Base-by-base conservation (phyloP, 2,113 vertebrate species). In the Clupea harengus region DNA sequence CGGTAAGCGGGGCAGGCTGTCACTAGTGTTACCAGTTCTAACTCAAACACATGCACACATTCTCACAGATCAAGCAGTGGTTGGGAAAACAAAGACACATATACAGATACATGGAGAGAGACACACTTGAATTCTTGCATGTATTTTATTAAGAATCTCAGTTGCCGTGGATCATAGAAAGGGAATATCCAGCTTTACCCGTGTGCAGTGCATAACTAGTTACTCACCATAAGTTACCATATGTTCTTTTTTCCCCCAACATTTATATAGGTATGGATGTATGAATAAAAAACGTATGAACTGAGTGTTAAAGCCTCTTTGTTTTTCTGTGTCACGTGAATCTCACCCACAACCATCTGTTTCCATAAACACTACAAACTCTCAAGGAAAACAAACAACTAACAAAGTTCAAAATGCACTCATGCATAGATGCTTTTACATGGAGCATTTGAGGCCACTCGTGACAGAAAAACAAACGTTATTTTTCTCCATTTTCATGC, bases 1-100 rank as follows among this genome's bases (percentile, higher is more conserved):
- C 22, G n/a, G 84, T 85, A 28, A 49, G 20, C 72, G 28, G 72
- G 25, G 13, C 72, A 78, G 32, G 72, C 72, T 78, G 72, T 78
- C 64, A 67, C 64, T 67, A 25, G 64, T 67, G 64, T 67, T 8
- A 28, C 64, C 10, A 67, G 64, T 67, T 67, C 25, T 67, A 10
- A 78, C 72, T 13, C 72, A 17, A 10, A 18, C 25, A 78, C 32
- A 32, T 15, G 28, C 15, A 78, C 72, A 78, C 32, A 72, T 10
- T 44, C 72, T 39, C 72, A 78, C 72, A 78, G 64, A 28, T 67
- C 64, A 67, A 60, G 22, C 54, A 1, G 4, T 6, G 7, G 0
- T 2, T 6, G n/a, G n/a, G n/a, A 25, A 67, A 60, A 60, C 54
- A 60, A 20, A 67, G 0, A 67, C 7, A 67, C 64, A 2, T 22